Percentiles rank a stretch among this genome's conserved stretches.
Evolutionary conservation across 2,888 invertebrate species (phyloP).

Genomic region (Lingula anatina): DNA sequence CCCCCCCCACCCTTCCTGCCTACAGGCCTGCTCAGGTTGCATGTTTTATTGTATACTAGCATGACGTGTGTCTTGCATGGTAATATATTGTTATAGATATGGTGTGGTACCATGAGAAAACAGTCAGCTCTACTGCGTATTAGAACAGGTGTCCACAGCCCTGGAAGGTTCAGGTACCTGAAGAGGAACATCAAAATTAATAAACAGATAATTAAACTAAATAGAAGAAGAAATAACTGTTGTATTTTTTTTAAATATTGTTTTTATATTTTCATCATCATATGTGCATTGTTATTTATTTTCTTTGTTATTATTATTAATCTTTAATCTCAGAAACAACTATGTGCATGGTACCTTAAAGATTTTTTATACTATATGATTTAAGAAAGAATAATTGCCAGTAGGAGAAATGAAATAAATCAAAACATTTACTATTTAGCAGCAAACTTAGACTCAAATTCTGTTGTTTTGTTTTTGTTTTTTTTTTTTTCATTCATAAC

Average conservation of each 20-base stretch:
- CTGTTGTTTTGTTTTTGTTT: no score
- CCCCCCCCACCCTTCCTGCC: no score
- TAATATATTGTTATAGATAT: slow-evolving; percentile 58
- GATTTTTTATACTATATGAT: neutral
- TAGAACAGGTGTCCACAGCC: slow-evolving; percentile 88
- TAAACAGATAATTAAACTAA: no score
- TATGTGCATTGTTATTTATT: no score
- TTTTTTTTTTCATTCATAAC: no score
- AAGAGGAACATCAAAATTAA: neutral
- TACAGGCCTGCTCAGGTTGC: neutral
- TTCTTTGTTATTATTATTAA: no score
- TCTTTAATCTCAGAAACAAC: no score
- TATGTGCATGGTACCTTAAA: no score
- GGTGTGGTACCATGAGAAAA: slow-evolving; percentile 74
- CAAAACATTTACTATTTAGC: no score
- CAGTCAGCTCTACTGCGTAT: slow-evolving; percentile 78
- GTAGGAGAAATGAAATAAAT: no score
- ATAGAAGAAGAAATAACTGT: neutral
- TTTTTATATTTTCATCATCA: no score
- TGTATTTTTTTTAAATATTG: neutral
- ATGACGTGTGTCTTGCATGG: neutral
- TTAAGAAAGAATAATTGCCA: neutral
- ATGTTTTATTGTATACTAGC: neutral
- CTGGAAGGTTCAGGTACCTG: slow-evolving; percentile 65
- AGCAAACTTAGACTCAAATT: no score